These are phyloP conservation scores for Rhinolophus sinicus DNA, from an alignment of 2,113 vertebrate species.

Conservation along the genomic window DNA sequence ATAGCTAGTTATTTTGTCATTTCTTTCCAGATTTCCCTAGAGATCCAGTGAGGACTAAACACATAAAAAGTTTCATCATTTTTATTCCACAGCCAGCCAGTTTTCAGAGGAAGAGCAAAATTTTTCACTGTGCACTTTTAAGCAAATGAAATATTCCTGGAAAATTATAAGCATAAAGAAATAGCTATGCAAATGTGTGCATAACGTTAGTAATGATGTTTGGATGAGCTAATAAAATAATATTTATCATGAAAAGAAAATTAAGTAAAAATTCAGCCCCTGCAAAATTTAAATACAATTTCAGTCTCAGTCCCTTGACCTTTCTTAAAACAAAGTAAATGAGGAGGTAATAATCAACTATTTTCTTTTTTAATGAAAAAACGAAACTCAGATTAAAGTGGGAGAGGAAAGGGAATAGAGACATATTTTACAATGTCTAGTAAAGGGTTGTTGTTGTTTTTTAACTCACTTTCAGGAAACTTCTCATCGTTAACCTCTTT, in stretches of 20 bases:
- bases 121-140: conserved; percentile 57
- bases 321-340: conserved; percentile 75
- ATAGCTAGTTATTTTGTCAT: conserved; percentile 71
- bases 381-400: conserved; percentile 56
- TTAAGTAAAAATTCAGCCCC: conserved; percentile 66
- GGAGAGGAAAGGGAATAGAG: conserved; percentile 17
- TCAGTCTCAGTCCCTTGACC: conserved; percentile 63
- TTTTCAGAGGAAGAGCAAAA: conserved; percentile 48
- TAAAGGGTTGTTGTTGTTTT: not conserved
- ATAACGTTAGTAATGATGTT: conserved; percentile 53
- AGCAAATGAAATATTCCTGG: conserved; percentile 65
- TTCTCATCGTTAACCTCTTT: conserved; percentile 58
- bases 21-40: conserved; percentile 75
- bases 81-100: conserved; percentile 56
- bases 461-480: conserved; percentile 36
- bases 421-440: conserved; percentile 51
- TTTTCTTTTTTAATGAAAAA: conserved; percentile 75
- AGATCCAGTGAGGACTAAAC: conserved; percentile 60
- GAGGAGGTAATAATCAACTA: conserved; percentile 69
- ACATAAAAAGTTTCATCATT: conserved; percentile 76
- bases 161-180: conserved; percentile 58
- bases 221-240: conserved; percentile 62
- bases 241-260: conserved; percentile 69
- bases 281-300: conserved; percentile 68
- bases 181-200: conserved; percentile 55